Conservation (phyloP, 1,140 invertebrate genomes). For the Rhyzopertha dominica region DNA sequence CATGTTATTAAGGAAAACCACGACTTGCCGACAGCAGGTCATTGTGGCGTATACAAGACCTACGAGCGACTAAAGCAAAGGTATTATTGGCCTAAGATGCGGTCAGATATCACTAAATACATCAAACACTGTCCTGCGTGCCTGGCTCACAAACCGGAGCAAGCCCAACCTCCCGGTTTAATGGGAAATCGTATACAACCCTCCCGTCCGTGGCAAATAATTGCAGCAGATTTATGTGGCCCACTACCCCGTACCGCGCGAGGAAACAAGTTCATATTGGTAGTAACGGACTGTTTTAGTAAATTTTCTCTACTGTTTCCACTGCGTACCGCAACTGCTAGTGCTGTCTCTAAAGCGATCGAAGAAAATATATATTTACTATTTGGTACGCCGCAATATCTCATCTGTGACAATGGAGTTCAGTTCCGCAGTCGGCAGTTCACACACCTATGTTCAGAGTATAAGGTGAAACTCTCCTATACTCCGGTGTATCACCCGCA, state of each 20-base stretch:
- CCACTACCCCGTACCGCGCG: slow-evolving; percentile 22
- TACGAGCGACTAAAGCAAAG: not conserved
- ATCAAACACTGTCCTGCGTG: not conserved
- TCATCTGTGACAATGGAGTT: slow-evolving; percentile 11
- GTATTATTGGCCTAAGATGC: slow-evolving; percentile 12
- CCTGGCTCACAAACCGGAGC: not conserved
- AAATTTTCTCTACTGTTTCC: slow-evolving; percentile 14
- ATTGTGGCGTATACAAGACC: slow-evolving; percentile 5
- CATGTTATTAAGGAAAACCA: too few relatives aligned
- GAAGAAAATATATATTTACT: slow-evolving; percentile 16
- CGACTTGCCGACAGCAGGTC: slow-evolving; percentile 1
- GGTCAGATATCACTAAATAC: not conserved
- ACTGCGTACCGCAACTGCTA: slow-evolving; percentile 10
- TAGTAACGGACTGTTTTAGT: slow-evolving; percentile 28
- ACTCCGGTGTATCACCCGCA: slow-evolving; percentile 17
- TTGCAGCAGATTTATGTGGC: slow-evolving; percentile 40
- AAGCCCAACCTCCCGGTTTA: too few relatives aligned
- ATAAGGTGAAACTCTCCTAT: slow-evolving; percentile 8
- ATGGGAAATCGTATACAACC: too few relatives aligned
- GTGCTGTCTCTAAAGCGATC: slow-evolving; percentile 2
- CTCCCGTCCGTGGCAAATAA: slow-evolving; percentile 11
- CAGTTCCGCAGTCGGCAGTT: slow-evolving; percentile 8
- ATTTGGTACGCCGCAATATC: slow-evolving; percentile 20
- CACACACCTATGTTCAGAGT: not conserved
- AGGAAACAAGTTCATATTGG: slow-evolving; percentile 37